Percentiles rank a stretch among this genome's conserved stretches.
phyloP scores from a whole-genome alignment of 2,113 vertebrate species.

The mouse (Mus musculus) region DNA sequence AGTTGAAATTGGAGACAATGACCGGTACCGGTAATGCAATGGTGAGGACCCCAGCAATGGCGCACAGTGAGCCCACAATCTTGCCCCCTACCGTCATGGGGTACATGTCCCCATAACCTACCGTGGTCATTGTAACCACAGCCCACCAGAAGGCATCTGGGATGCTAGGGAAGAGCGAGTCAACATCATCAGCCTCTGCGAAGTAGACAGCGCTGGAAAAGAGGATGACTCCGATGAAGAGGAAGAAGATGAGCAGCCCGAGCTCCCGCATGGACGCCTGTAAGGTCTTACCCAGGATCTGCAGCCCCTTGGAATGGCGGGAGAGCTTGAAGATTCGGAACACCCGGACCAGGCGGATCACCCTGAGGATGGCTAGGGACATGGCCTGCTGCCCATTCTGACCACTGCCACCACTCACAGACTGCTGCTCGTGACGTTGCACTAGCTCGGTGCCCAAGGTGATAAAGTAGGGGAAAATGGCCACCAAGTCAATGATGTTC shows the following conservation, averaged over 20 bases:
- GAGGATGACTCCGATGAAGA: constrained; percentile 96
- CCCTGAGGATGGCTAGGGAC: constrained; percentile 95
- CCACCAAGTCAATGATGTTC: constrained; percentile 96
- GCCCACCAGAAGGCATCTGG: constrained; percentile 99
- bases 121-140: constrained; percentile 97
- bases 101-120: constrained; percentile 98
- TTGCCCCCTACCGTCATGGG: constrained; percentile 97
- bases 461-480: constrained; percentile 97
- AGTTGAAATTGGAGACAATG: constrained; percentile 98
- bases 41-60: constrained; percentile 95
- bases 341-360: constrained; percentile 95
- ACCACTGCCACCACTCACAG: constrained; percentile 69
- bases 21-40: constrained; percentile 96
- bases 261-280: constrained; percentile 97
- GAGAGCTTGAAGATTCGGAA: constrained; percentile 98
- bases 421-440: constrained; percentile 88
- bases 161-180: constrained; percentile 94
- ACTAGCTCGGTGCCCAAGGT: constrained; percentile 94
- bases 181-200: constrained; percentile 95
- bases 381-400: constrained; percentile 96
- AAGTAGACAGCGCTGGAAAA: constrained; percentile 98
- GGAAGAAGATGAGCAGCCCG: constrained; percentile 96
- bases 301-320: constrained; percentile 96
- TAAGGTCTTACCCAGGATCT: constrained; percentile 95
- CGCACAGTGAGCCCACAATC: constrained; percentile 96